phyloP scores from a whole-genome alignment of 2,888 invertebrate species.

The Papilio protenor region DNA sequence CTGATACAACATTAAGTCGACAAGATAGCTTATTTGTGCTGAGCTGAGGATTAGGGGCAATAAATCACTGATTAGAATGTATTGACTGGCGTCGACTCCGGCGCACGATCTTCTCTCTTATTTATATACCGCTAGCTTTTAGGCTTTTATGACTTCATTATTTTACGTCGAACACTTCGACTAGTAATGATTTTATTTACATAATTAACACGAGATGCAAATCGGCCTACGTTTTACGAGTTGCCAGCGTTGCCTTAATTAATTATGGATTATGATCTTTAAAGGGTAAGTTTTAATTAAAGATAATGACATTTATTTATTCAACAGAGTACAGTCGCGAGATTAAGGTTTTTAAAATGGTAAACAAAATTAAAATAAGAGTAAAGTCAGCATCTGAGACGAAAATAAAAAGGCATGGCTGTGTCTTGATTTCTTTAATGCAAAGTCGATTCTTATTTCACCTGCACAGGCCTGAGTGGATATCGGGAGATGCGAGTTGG shows the following conservation, averaged over 20 bases:
- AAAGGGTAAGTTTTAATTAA: conserved; percentile 46
- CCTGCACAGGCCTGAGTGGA: conserved; percentile 63
- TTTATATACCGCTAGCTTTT: conserved; percentile 74
- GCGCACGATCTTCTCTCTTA: conserved; percentile 71
- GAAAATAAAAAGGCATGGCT: conserved; percentile 25
- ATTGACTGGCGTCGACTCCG: conserved; percentile 82
- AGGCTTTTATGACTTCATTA: conserved; percentile 74
- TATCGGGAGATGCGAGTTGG: conserved; percentile 60
- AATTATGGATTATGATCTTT: conserved; percentile 56
- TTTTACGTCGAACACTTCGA: conserved; percentile 53
- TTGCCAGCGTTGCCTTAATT: conserved; percentile 56
- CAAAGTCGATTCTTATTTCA: conserved; percentile 36
- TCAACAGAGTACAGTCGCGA: conserved; percentile 23
- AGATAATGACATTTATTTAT: conserved; percentile 45
- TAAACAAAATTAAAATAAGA: conserved; percentile 21
- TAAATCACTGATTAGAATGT: conserved; percentile 85
- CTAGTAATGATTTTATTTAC: conserved; percentile 65
- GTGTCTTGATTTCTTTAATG: conserved; percentile 40
- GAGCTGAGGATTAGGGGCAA: conserved; percentile 82
- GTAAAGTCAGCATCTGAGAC: conserved; percentile 1
- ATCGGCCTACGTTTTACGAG: conserved; percentile 47
- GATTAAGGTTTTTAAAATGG: conserved; percentile 30
- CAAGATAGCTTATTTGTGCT: conserved; percentile 85
- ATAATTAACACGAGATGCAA: conserved; percentile 69
- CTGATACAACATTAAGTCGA: conserved; percentile 84